These are phyloP conservation scores for Turritopsis rubra DNA, from an alignment of 30 jellyfish, hydroid and myxozoan species.

Conservation along the genomic window DNA sequence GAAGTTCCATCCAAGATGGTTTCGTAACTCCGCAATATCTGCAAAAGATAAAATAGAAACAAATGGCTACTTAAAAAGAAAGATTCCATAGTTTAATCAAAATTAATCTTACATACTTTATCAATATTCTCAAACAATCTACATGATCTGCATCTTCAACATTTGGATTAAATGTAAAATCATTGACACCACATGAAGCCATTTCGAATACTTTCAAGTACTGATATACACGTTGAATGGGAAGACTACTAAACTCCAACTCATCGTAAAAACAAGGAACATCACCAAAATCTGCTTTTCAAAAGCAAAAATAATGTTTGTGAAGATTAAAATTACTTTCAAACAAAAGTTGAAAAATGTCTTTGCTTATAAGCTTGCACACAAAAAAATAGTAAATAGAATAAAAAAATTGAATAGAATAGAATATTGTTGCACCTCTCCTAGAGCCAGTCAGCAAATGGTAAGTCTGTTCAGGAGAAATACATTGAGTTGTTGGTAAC, in stretches of 20 bases:
- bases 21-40: conserved; percentile 39
- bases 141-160: neutral
- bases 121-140: neutral
- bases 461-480: conserved; percentile 3
- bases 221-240: conserved; percentile 28
- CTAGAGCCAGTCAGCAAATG: neutral
- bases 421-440: neutral
- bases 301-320: neutral
- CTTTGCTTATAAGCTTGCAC: too few relatives aligned
- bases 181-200: neutral
- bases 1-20: conserved; percentile 72
- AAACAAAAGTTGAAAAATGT: too few relatives aligned
- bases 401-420: too few relatives aligned
- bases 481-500: neutral
- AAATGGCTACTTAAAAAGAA: too few relatives aligned
- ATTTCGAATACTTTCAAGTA: conserved; percentile 19
- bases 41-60: neutral
- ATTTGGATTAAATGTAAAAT: conserved; percentile 11
- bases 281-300: neutral
- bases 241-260: neutral
- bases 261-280: neutral
- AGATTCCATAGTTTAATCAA: too few relatives aligned
- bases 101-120: conserved; percentile 12
- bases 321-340: too few relatives aligned
- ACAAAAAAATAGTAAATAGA: too few relatives aligned